Evolutionary conservation across 2,113 vertebrate genomes (phyloP), one percentile per base, ranked within the genome.

Genomic region (Saimiri boliviensis): DNA sequence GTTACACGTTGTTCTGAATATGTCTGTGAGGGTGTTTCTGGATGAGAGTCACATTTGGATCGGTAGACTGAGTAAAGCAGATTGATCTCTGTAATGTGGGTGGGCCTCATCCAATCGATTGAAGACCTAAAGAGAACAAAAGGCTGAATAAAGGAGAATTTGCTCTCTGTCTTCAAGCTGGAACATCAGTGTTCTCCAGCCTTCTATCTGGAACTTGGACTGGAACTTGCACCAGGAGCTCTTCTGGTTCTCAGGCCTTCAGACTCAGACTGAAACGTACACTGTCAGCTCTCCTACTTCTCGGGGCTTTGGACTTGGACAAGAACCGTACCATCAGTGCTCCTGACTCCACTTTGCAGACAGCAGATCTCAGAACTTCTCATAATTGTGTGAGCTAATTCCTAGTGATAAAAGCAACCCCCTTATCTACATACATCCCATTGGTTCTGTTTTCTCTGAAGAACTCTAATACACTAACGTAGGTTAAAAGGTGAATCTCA

Each of bases 401-500:
- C 74, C 74, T 47, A 45, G 45, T 42, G 32, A 30, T 47, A 76
- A 76, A 76, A 32, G 12, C 27, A 63, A 63, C 27, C 30, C 60
- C 60, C 60, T 63, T 12, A 32, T 63, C 27, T 63, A 14, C 13
- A 40, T 23, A 11, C 6, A 73, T 13, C 73, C 40, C 25, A 17
- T 47, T 47, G 74, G 32, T 52, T 49, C 76, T 52, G 30, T 79
- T 52, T 79, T 79, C 45, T 79, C 47, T 49, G 76, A 30, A 79
- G 76, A 79, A 35, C 32, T 35, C 76, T 71, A 71, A 79, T 52
- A 20, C 2, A 79, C 58, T n/a, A 63, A 74, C 13, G 27, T 58
- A 70, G 27, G 49, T 89, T 73, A 68, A 85, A 88, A 96, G 52
- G 30, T 80, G 80, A 96, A 54, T 80, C 47, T 58, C 77, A 74